A percentile compares a stretch with the other conserved stretches of the same genome.
phyloP scores from a whole-genome alignment of 2,888 invertebrate species.

The Cinara cedri region DNA sequence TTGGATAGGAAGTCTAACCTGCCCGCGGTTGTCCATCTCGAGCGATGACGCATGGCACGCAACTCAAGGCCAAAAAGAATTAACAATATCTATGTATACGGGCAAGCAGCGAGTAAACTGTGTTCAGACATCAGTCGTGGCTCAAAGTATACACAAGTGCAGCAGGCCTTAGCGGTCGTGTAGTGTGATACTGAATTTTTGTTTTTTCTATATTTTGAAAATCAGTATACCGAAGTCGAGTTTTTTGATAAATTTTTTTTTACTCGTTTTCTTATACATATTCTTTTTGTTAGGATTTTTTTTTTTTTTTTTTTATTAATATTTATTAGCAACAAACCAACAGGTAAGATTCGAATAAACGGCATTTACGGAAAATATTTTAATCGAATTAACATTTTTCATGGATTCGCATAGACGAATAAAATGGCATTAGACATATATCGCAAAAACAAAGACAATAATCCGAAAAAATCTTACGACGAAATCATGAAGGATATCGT shows the following conservation, averaged over 20 bases:
- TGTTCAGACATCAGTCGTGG: slow-evolving; percentile 2
- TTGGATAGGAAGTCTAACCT: slow-evolving; percentile 26
- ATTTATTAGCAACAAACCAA: not conserved
- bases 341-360: not conserved
- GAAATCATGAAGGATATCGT: slow-evolving; percentile 57
- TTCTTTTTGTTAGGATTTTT: not conserved
- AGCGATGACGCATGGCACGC: not conserved
- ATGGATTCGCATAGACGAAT: too few relatives aligned
- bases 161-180: slow-evolving; percentile 29
- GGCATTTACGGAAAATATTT: not conserved
- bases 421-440: slow-evolving; percentile 58
- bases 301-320: not conserved
- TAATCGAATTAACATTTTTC: not conserved
- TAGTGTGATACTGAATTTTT: slow-evolving; percentile 40
- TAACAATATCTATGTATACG: slow-evolving; percentile 9
- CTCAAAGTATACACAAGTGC: slow-evolving; percentile 47
- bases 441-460: slow-evolving; percentile 27
- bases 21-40: slow-evolving; percentile 18
- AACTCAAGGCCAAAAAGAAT: slow-evolving; percentile 37
- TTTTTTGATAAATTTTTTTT: slow-evolving; percentile 30
- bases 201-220: not conserved
- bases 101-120: not conserved
- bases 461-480: slow-evolving; percentile 33
- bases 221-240: slow-evolving; percentile 40
- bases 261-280: slow-evolving; percentile 22